phyloP scores from a whole-genome alignment of 2,888 invertebrate species.

The Sinodicranocentrus sp. region DNA sequence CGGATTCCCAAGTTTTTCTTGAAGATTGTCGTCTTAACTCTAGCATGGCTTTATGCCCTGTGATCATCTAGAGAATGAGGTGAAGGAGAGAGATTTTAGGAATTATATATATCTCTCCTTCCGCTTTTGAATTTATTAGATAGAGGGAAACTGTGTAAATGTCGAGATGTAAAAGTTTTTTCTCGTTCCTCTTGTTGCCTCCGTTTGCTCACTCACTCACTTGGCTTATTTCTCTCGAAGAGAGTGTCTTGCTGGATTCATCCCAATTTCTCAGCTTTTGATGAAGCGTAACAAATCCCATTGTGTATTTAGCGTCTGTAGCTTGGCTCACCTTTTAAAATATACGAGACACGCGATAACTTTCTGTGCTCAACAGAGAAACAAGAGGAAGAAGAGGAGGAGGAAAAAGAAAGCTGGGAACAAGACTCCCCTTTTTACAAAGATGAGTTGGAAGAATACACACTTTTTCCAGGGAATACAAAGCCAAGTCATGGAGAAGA shows the following conservation, averaged over 20 bases:
- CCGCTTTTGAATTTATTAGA: slow-evolving; percentile 32
- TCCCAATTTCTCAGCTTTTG: slow-evolving; percentile 58
- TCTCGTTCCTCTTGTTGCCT: not conserved
- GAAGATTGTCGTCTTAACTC: no score
- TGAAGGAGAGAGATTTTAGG: no score
- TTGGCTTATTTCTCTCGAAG: slow-evolving; percentile 11
- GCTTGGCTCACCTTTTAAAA: slow-evolving; percentile 31
- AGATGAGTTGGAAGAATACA: not conserved
- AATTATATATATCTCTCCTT: slow-evolving; percentile 17
- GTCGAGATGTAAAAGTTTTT: slow-evolving; percentile 3
- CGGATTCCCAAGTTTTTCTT: no score
- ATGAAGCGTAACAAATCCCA: slow-evolving; percentile 65
- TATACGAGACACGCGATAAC: slow-evolving; percentile 1
- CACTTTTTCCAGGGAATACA: slow-evolving; percentile 37
- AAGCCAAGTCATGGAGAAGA: slow-evolving; percentile 43
- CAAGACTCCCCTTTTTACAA: not conserved
- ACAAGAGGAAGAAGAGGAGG: not conserved
- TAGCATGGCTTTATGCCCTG: no score
- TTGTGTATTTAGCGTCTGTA: slow-evolving; percentile 58
- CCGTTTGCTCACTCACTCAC: slow-evolving; percentile 12
- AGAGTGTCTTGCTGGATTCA: slow-evolving; percentile 26
- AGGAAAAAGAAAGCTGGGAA: slow-evolving; percentile 9
- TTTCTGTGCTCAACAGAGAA: not conserved
- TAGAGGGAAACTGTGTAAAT: slow-evolving; percentile 23
- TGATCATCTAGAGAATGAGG: no score